These are phyloP conservation scores for Pampus argenteus DNA, from an alignment of 2,797 vertebrate genomes.

Conservation along the genomic window DNA sequence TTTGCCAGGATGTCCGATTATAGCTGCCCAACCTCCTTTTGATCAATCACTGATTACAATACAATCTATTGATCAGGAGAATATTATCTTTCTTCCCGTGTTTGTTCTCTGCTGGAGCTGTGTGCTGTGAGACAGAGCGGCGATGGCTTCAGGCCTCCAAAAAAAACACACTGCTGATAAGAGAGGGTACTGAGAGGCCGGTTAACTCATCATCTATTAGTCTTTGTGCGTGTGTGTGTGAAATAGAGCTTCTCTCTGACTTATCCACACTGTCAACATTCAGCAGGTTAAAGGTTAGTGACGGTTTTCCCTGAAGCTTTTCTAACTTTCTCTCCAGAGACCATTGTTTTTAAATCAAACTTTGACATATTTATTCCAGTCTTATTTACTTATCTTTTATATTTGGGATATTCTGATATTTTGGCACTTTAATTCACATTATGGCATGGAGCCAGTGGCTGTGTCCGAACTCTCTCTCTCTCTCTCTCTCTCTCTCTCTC, in stretches of 20 bases:
- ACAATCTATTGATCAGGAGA: conserved; percentile 62
- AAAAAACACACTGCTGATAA: conserved; percentile 67
- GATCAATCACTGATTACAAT: conserved; percentile 75
- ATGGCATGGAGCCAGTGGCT: background rate
- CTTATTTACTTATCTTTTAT: background rate
- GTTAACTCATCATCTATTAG: conserved; percentile 80
- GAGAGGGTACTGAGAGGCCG: conserved; percentile 57
- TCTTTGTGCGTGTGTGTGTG: conserved; percentile 47
- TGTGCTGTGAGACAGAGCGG: conserved; percentile 26
- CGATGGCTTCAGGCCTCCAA: conserved; percentile 42
- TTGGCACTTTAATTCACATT: background rate
- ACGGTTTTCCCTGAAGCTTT: conserved; percentile 48
- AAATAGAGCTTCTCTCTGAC: conserved; percentile 57
- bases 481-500: too few species aligned
- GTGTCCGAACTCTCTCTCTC: background rate
- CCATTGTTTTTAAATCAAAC: background rate
- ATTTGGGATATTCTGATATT: background rate
- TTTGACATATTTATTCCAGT: background rate
- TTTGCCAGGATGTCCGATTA: conserved; percentile 59
- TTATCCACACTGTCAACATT: conserved; percentile 72
- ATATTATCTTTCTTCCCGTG: conserved; percentile 58
- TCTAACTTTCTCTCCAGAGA: conserved; percentile 21
- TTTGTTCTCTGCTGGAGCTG: conserved; percentile 48
- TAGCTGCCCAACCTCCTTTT: conserved; percentile 48
- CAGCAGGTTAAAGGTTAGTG: conserved; percentile 63